Evolutionary conservation across 2,113 vertebrate genomes (phyloP).

Genomic region (Psittacula cyanocephala): DNA sequence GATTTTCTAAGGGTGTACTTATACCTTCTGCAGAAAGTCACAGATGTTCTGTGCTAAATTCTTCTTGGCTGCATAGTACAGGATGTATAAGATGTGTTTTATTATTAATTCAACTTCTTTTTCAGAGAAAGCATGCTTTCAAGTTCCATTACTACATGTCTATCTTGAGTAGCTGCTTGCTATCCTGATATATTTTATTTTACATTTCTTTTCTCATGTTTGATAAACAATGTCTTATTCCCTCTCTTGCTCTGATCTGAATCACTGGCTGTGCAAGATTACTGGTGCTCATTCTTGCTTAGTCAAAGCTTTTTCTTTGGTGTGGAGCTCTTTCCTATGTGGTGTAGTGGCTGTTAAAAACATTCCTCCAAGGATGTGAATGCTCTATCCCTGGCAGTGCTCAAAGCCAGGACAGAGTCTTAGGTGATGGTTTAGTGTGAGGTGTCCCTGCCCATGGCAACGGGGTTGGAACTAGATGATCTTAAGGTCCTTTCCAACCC

Average conservation of each 20-base stretch:
- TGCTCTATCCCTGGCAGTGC: neutral
- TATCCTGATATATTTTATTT: neutral
- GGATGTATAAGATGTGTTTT: neutral
- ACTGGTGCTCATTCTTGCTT: neutral
- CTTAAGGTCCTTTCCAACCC: neutral
- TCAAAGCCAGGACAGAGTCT: neutral
- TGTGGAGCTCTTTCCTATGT: neutral
- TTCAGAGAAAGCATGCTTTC: accelerated
- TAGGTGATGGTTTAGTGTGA: neutral
- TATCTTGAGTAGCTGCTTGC: neutral
- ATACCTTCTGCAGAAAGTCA: neutral
- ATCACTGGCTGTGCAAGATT: accelerated
- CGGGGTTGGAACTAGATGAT: neutral
- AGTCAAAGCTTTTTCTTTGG: neutral
- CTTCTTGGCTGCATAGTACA: neutral
- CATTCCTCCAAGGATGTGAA: neutral
- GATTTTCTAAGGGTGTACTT: neutral
- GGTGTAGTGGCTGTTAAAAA: neutral
- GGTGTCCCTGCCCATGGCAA: neutral
- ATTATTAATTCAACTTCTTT: neutral
- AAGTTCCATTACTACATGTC: neutral
- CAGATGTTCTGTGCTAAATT: neutral
- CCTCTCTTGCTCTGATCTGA: neutral
- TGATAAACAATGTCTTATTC: neutral
- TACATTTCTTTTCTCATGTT: neutral